A percentile compares a stretch with the other conserved stretches of the same genome.
phyloP scores from a whole-genome alignment of 2,888 invertebrate species.

The Isoperla grammatica region DNA sequence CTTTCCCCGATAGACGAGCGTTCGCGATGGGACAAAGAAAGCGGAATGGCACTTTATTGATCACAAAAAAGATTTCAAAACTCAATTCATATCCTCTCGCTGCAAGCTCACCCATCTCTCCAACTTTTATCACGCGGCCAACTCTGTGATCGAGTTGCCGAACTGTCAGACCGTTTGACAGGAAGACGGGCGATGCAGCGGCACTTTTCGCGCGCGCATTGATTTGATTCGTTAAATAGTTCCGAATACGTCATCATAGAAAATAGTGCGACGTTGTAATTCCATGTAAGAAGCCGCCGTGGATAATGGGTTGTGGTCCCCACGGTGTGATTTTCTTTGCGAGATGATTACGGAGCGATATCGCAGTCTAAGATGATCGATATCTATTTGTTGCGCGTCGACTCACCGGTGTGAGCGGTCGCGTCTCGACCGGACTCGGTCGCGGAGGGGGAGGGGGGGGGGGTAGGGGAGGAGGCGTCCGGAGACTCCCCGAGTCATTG shows the following conservation, averaged over 20 bases:
- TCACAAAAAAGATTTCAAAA: slow-evolving; percentile 29
- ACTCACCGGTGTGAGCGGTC: not conserved
- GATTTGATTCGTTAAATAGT: no score
- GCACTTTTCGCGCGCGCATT: no score
- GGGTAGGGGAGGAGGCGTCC: not conserved
- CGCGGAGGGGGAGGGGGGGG: not conserved
- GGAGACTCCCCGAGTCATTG: slow-evolving; percentile 12
- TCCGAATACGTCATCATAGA: no score
- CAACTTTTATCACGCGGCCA: not conserved
- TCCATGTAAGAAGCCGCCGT: no score
- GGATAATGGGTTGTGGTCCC: no score
- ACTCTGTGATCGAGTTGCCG: no score
- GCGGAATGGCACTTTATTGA: slow-evolving; percentile 28
- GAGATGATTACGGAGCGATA: no score
- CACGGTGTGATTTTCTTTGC: no score
- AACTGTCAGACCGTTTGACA: no score
- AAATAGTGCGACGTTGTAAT: no score
- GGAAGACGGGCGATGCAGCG: no score
- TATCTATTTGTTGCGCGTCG: not conserved
- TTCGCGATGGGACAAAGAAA: slow-evolving; percentile 14
- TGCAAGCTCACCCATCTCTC: not conserved
- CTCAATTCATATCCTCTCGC: slow-evolving; percentile 23
- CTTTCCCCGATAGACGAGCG: not conserved
- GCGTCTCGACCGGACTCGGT: no score
- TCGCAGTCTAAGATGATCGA: slow-evolving; percentile 3